Conservation (phyloP, 1,140 invertebrate species). For the Cheumatopsyche charites region DNA sequence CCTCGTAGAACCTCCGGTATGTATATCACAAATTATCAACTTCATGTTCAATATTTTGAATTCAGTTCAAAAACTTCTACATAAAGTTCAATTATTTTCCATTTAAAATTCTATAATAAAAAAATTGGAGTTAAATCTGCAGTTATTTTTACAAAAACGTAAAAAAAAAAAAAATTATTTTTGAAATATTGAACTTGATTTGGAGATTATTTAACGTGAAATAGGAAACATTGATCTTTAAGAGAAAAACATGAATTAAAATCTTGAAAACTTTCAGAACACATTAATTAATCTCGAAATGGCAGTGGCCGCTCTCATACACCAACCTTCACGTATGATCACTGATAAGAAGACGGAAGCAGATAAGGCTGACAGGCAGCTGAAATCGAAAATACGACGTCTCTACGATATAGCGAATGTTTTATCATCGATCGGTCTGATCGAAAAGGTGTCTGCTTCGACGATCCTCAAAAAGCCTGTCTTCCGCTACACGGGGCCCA, state of each 20-base stretch:
- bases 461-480: slow-evolving; percentile 69
- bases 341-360: slow-evolving; percentile 50
- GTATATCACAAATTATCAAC: slow-evolving; percentile 48
- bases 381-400: slow-evolving; percentile 71
- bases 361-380: slow-evolving; percentile 56
- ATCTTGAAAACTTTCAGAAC: slow-evolving; percentile 60
- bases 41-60: neutral
- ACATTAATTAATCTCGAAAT: slow-evolving; percentile 72
- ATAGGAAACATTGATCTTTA: neutral
- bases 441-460: slow-evolving; percentile 66
- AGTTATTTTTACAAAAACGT: too few relatives aligned
- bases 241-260: neutral
- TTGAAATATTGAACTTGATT: too few relatives aligned
- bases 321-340: slow-evolving; percentile 52
- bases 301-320: slow-evolving; percentile 70
- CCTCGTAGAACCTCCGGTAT: slow-evolving; percentile 69
- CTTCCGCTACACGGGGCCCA: slow-evolving; percentile 72
- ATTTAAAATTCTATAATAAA: too few relatives aligned
- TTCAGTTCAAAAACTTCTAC: neutral
- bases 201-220: neutral
- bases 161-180: too few relatives aligned
- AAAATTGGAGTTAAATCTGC: too few relatives aligned
- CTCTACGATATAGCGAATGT: slow-evolving; percentile 80
- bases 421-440: slow-evolving; percentile 70
- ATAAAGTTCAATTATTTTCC: too few relatives aligned